phyloP scores from a whole-genome alignment of 1,140 invertebrate species.

The Popillia japonica region DNA sequence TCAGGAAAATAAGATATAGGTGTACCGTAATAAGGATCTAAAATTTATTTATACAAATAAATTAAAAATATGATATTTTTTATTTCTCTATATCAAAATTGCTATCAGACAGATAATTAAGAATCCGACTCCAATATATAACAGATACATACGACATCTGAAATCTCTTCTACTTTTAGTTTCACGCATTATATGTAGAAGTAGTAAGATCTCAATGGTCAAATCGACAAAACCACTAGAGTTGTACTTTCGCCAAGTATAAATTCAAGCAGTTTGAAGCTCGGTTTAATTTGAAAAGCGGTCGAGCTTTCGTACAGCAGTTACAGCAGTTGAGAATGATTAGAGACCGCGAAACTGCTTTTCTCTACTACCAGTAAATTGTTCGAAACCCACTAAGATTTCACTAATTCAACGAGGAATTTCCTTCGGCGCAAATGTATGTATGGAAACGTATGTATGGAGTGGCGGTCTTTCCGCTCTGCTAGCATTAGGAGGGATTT shows the following conservation, averaged over 20 bases:
- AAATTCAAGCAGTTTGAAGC: slow-evolving; percentile 26
- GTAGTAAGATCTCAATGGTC: neutral
- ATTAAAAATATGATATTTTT: too few relatives aligned
- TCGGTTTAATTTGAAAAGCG: slow-evolving; percentile 35
- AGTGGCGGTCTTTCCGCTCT: slow-evolving; percentile 12
- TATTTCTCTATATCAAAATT: too few relatives aligned
- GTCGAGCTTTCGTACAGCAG: slow-evolving; percentile 17
- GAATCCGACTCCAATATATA: too few relatives aligned
- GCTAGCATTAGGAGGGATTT: slow-evolving; percentile 24
- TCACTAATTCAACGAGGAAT: slow-evolving; percentile 29
- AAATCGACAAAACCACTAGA: slow-evolving; percentile 1
- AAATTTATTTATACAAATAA: too few relatives aligned
- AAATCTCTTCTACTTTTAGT: too few relatives aligned
- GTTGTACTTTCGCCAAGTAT: slow-evolving; percentile 2
- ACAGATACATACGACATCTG: too few relatives aligned
- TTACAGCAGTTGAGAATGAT: slow-evolving; percentile 33
- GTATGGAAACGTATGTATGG: slow-evolving; percentile 2
- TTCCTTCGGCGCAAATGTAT: neutral
- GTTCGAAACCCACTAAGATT: slow-evolving; percentile 33
- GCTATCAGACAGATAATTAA: too few relatives aligned
- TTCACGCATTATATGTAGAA: neutral
- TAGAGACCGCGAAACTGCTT: slow-evolving; percentile 25
- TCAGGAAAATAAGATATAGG: too few relatives aligned
- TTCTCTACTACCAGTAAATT: slow-evolving; percentile 18
- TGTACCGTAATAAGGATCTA: too few relatives aligned